Evolutionary conservation across 1,140 invertebrate genomes (phyloP).

Genomic region (Armadillidium nasatum): DNA sequence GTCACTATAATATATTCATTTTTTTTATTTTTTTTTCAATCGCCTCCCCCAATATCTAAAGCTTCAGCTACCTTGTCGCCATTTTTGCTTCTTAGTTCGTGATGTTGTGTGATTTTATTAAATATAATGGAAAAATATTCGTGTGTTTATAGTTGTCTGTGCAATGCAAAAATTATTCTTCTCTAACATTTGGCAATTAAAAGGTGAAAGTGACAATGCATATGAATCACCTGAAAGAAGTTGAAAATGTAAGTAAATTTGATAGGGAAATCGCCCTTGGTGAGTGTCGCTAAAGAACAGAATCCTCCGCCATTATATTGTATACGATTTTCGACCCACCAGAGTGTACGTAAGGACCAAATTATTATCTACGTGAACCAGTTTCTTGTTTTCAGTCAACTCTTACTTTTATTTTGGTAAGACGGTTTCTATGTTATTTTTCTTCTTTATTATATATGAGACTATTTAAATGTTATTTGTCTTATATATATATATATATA

Average conservation of each 20-base stretch:
- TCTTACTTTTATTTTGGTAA: constrained; percentile 9
- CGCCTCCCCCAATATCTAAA: not conserved
- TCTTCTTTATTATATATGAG: not conserved
- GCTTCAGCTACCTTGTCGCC: not conserved
- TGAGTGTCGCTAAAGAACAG: constrained; percentile 27
- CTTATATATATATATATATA: constrained; percentile 4
- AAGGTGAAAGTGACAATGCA: not conserved
- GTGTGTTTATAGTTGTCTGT: not conserved
- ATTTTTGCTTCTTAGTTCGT: constrained; percentile 1
- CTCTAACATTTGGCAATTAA: not conserved
- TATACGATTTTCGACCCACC: constrained; percentile 21
- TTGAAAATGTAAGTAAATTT: constrained; percentile 12
- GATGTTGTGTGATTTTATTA: constrained; percentile 1
- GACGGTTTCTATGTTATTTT: not conserved
- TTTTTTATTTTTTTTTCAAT: not conserved
- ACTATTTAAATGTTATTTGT: not conserved
- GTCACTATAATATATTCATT: not conserved
- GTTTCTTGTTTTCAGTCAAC: constrained; percentile 7
- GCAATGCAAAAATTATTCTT: not conserved
- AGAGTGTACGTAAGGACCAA: not conserved
- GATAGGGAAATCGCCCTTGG: constrained; percentile 9
- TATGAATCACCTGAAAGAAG: not conserved
- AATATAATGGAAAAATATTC: not conserved
- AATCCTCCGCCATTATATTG: constrained; percentile 26
- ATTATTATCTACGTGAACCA: not conserved